These are phyloP conservation scores for Troides aeacus DNA, from an alignment of 2,888 invertebrate species.

Conservation along the genomic window DNA sequence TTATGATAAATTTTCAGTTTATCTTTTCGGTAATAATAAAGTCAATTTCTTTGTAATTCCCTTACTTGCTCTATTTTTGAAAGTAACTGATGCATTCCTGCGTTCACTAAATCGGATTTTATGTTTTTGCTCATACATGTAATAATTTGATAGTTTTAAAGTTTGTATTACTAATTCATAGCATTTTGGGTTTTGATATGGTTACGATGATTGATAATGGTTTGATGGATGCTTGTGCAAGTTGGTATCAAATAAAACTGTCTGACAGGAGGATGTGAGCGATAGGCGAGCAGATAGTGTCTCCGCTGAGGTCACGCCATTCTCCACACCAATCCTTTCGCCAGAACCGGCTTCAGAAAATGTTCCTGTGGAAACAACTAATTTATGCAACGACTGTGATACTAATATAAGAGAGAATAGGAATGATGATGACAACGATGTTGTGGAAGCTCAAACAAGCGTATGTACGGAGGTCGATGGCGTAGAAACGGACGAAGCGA, in stretches of 20 bases:
- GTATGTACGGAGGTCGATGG: conserved; percentile 32
- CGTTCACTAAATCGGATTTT: not conserved
- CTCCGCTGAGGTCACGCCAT: conserved; percentile 65
- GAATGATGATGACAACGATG: conserved; percentile 71
- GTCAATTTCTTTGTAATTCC: no score
- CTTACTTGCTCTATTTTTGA: not conserved
- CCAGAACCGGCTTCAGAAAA: conserved; percentile 45
- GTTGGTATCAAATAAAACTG: conserved; percentile 57
- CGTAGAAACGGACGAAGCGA: conserved; percentile 32
- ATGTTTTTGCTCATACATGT: not conserved
- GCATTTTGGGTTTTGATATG: conserved; percentile 19
- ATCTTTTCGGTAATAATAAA: no score
- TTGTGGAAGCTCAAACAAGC: conserved; percentile 58
- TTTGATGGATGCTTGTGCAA: conserved; percentile 22
- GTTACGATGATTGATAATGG: conserved; percentile 24
- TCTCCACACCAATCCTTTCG: conserved; percentile 63
- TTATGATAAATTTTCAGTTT: not conserved
- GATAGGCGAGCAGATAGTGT: conserved; percentile 64
- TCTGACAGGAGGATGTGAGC: conserved; percentile 74
- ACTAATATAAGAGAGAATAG: conserved; percentile 69
- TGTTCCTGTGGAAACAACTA: conserved; percentile 45
- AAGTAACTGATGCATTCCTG: not conserved
- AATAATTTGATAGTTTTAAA: conserved; percentile 10
- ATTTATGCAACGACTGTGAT: conserved; percentile 75
- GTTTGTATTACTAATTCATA: conserved; percentile 14